Conservation (phyloP, 1,140 invertebrate species). For the Epicauta chinensis region DNA sequence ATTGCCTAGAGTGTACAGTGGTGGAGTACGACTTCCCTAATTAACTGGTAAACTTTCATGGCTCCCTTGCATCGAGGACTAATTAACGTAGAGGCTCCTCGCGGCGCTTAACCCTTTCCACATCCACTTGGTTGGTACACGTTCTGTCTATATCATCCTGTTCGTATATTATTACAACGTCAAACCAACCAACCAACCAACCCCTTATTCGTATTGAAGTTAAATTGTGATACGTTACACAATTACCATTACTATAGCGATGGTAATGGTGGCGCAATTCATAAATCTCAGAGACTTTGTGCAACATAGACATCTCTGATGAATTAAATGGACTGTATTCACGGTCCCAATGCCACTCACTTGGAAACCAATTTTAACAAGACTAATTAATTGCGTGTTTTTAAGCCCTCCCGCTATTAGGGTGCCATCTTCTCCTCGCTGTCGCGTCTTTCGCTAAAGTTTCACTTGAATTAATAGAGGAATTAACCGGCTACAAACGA, state of each 20-base stretch:
- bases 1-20: slow-evolving; percentile 21
- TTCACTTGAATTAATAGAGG: too few relatives aligned
- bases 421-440: too few relatives aligned
- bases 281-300: slow-evolving; percentile 17
- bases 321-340: slow-evolving; percentile 14
- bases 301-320: slow-evolving; percentile 13
- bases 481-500: too few relatives aligned
- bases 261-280: slow-evolving; percentile 3
- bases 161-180: slow-evolving; percentile 13
- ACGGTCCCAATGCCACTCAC: slow-evolving; percentile 11
- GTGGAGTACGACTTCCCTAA: slow-evolving; percentile 36
- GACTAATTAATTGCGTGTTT: slow-evolving; percentile 17
- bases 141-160: background rate
- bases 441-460: too few relatives aligned
- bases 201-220: too few relatives aligned
- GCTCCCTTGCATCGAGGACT: slow-evolving; percentile 39
- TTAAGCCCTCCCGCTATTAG: slow-evolving; percentile 7
- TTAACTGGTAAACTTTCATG: slow-evolving; percentile 44
- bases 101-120: slow-evolving; percentile 24
- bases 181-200: too few relatives aligned
- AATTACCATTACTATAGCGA: too few relatives aligned
- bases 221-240: too few relatives aligned
- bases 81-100: slow-evolving; percentile 39
- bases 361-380: slow-evolving; percentile 15
- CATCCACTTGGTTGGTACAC: background rate